These are phyloP conservation scores for Aptenodytes patagonicus DNA, from an alignment of 2,113 vertebrate genomes.

Conservation along the genomic window DNA sequence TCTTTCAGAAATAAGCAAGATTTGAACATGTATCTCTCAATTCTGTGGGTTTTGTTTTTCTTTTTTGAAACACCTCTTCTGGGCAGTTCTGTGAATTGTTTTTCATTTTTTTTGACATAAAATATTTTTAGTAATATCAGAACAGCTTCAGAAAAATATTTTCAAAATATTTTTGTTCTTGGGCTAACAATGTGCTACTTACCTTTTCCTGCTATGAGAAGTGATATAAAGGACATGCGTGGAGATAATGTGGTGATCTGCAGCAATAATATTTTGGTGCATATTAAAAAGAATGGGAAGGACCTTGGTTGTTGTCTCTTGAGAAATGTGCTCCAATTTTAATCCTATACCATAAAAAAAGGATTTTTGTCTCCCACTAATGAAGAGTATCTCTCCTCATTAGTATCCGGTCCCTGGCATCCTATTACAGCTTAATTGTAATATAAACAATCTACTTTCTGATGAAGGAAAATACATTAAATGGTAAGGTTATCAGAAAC, in stretches of 20 bases:
- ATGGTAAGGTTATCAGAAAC: neutral
- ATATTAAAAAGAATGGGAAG: neutral
- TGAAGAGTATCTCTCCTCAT: neutral
- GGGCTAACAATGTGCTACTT: neutral
- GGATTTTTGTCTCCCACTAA: neutral
- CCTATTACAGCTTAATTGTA: neutral
- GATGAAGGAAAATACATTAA: neutral
- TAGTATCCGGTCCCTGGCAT: neutral
- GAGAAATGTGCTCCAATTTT: neutral
- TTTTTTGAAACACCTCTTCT: neutral
- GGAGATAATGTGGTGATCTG: neutral
- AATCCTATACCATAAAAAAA: neutral
- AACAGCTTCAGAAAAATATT: neutral
- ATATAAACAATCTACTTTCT: neutral
- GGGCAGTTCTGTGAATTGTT: neutral
- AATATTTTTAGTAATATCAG: neutral
- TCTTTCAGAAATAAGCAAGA: neutral
- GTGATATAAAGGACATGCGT: neutral
- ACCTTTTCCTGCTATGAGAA: neutral
- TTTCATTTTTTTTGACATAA: neutral
- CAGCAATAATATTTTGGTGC: neutral
- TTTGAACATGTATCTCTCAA: neutral
- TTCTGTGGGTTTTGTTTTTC: neutral
- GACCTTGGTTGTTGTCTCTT: neutral
- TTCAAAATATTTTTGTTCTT: neutral